phyloP scores from a whole-genome alignment of 2,888 invertebrate species.

The Oxytorus armatus region DNA sequence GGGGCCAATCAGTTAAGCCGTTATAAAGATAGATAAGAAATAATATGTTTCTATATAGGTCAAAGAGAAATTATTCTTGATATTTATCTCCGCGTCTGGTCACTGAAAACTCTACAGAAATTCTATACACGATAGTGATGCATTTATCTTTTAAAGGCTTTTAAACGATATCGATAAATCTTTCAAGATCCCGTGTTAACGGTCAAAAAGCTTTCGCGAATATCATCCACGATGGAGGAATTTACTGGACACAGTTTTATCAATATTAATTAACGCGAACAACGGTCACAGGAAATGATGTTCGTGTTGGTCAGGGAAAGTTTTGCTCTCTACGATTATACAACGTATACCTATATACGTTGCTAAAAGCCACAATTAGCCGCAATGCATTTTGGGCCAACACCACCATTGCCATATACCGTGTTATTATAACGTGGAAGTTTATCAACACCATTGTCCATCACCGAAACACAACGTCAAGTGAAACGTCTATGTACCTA shows the following conservation, averaged over 20 bases:
- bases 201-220: conserved; percentile 1
- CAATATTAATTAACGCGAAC: conserved; percentile 44
- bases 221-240: neutral
- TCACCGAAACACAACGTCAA: conserved; percentile 1
- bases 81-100: conserved; percentile 23
- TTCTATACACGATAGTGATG: neutral
- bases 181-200: conserved; percentile 14
- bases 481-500: neutral
- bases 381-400: conserved; percentile 57
- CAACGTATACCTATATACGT: conserved; percentile 9
- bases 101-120: conserved; percentile 25
- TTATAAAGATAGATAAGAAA: conserved; percentile 19
- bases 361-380: conserved; percentile 60
- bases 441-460: conserved; percentile 22
- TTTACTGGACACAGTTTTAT: conserved; percentile 16
- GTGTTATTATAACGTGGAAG: conserved; percentile 51
- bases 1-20: conserved; percentile 45
- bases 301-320: conserved; percentile 49
- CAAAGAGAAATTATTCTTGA: conserved; percentile 35
- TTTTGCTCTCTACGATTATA: neutral
- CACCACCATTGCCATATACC: conserved; percentile 40
- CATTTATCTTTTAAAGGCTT: conserved; percentile 13
- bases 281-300: conserved; percentile 42
- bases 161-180: conserved; percentile 32
- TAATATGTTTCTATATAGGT: conserved; percentile 30